phyloP scores from a whole-genome alignment of 2,113 vertebrate genomes.

The Gasterosteus nipponicus region DNA sequence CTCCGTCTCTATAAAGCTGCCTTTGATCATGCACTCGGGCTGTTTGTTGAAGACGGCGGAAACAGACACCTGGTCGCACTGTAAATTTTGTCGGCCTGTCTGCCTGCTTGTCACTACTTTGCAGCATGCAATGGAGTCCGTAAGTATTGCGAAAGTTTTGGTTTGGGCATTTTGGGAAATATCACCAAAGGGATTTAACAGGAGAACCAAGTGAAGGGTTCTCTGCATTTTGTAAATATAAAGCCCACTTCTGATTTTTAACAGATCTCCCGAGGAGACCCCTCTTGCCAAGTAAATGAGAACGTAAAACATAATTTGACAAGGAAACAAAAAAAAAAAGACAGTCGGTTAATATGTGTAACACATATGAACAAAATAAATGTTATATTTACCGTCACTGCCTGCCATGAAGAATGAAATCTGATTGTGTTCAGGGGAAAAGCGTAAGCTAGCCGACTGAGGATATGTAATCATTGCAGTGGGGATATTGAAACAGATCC shows the following conservation, averaged over 20 bases:
- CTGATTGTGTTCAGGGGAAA: background rate
- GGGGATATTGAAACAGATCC: background rate
- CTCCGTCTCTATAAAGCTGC: constrained; percentile 73
- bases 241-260: background rate
- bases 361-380: background rate
- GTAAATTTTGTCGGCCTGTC: constrained; percentile 51
- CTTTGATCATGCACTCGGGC: constrained; percentile 74
- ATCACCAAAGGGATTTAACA: background rate
- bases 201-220: background rate
- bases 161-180: constrained; percentile 1
- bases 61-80: constrained; percentile 71
- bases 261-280: too few relatives aligned
- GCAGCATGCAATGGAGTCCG: background rate
- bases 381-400: background rate
- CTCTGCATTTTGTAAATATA: background rate
- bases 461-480: background rate
- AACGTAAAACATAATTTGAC: too few relatives aligned
- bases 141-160: constrained; percentile 11
- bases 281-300: too few relatives aligned
- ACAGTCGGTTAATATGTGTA: too few relatives aligned
- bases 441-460: background rate
- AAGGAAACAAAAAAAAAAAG: too few relatives aligned
- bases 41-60: constrained; percentile 55
- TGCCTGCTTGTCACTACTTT: background rate
- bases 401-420: background rate